Evolutionary conservation across 2,888 invertebrate genomes (phyloP), one percentile per base, ranked within the genome.

Genomic region (Clitarchus hookeri): DNA sequence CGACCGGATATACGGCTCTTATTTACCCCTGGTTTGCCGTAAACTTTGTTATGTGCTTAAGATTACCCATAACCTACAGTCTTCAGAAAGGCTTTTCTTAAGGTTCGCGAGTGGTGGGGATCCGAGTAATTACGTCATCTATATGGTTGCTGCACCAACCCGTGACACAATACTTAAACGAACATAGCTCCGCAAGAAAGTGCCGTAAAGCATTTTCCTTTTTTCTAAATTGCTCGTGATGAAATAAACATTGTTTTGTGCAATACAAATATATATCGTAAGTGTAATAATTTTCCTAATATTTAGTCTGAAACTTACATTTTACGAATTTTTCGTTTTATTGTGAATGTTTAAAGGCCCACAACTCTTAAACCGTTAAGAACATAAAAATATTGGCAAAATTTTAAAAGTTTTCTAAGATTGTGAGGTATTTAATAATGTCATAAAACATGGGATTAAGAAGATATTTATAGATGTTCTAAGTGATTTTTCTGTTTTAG

Each of bases 401-500:
- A 27, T 25, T 36, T 19, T 25, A 82, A 82, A 82, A 82, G 82
- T 82, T 82, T 82, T 36, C 36, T 3, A 4, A 36, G 82, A 82
- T 44, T 82, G 11, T 82, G 82, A 26, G 13, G 27, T 44, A 44
- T 82, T 82, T 23, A 13, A 82, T 25, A 82, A 36, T 36, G 1
- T 44, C 3, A 19, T 11, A 26, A 82, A 82, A 82, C 36, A 82
- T 82, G 27, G 82, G 16, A 82, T 36, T 82, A 12, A 82, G 27
- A 26, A 44, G 82, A 82, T 82, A 27, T 26, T 44, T 82, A 23
- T 82, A 11, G 27, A 26, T 0, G 19, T 27, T 44, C 6, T 23
- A 82, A 82, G 36, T 82, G 26, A 82, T 27, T 82, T n/a, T 82
- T 82, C 82, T 82, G 27, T 36, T 82, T 26, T 82, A 82, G 82